Percentiles rank a stretch among this genome's conserved stretches.
Evolutionary conservation across 2,113 vertebrate species (phyloP).

Genomic region (Noctilio leporinus): DNA sequence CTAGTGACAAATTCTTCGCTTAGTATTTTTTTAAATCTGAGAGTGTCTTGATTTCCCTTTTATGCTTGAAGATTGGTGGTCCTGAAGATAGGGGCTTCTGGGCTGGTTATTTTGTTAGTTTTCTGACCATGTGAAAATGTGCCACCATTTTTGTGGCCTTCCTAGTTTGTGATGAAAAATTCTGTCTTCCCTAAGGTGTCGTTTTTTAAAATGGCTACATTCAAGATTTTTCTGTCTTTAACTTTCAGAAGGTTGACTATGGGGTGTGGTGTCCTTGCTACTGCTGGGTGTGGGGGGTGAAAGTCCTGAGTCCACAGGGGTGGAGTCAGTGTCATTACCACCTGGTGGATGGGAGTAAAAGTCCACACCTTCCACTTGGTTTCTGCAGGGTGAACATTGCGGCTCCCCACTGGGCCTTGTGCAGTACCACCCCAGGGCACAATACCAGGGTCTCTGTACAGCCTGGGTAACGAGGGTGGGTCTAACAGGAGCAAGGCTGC

Average conservation of each 20-base stretch:
- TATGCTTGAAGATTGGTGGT: not conserved
- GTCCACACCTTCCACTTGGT: not conserved
- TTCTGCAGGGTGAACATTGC: too few species aligned
- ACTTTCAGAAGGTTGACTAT: not conserved
- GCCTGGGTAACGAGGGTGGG: not conserved
- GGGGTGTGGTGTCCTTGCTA: not conserved
- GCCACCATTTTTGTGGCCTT: not conserved
- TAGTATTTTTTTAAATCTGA: not conserved
- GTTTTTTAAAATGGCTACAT: not conserved
- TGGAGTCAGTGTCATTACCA: accelerated
- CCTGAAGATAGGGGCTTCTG: not conserved
- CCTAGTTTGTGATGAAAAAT: not conserved
- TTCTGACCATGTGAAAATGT: not conserved
- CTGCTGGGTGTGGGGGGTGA: not conserved
- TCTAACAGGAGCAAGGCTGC: not conserved
- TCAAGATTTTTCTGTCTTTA: not conserved
- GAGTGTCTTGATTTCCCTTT: not conserved
- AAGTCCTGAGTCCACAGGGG: not conserved
- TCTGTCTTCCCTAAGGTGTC: not conserved
- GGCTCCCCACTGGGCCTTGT: not conserved
- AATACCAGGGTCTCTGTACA: too few species aligned
- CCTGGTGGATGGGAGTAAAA: too few species aligned
- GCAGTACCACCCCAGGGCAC: not conserved
- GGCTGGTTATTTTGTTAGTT: not conserved
- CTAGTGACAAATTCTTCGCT: not conserved